phyloP scores from a whole-genome alignment of 2,888 invertebrate genomes.

The Ceriagrion tenellum region DNA sequence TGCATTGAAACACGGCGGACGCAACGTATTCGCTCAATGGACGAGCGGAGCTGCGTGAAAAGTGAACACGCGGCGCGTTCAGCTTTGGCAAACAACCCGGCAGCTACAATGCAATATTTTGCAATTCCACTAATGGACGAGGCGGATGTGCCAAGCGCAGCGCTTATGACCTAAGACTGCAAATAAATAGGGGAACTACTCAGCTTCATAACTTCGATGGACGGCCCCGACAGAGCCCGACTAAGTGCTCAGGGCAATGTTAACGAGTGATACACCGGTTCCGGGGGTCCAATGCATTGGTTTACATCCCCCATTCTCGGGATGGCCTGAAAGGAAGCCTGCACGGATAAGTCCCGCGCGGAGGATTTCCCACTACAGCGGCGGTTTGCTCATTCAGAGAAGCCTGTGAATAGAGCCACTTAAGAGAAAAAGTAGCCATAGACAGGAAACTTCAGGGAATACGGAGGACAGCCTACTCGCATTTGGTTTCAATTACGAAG shows the following conservation, averaged over 20 bases:
- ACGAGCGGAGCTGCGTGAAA: neutral
- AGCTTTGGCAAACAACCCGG: neutral
- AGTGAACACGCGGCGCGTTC: neutral
- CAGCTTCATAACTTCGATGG: neutral
- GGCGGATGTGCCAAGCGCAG: neutral
- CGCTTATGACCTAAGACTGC: neutral
- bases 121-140: conserved; percentile 24
- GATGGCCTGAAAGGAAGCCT: neutral
- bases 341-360: neutral
- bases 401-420: too few species aligned
- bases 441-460: too few species aligned
- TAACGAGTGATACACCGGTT: neutral
- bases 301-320: neutral
- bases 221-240: neutral
- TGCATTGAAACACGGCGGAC: neutral
- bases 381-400: too few species aligned
- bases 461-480: too few species aligned
- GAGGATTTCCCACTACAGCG: too few species aligned
- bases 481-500: too few species aligned
- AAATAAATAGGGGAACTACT: neutral
- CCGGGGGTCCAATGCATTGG: neutral
- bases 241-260: neutral
- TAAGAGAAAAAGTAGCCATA: too few species aligned
- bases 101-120: neutral
- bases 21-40: neutral